Conservation (phyloP, 2,888 invertebrate species). For the Helicoverpa assulta region DNA sequence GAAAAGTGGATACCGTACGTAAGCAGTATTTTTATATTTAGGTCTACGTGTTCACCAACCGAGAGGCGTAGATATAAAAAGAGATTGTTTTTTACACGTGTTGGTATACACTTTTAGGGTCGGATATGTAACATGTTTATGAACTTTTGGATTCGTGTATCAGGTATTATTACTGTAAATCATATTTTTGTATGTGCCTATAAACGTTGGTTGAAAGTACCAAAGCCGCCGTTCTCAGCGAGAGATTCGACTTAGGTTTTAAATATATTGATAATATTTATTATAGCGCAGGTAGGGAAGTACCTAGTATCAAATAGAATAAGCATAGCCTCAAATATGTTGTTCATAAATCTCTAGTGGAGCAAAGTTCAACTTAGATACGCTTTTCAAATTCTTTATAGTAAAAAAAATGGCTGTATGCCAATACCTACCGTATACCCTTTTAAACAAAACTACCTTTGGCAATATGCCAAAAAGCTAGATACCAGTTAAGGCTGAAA, state of each 20-base stretch:
- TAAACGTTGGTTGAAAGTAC: slow-evolving; percentile 16
- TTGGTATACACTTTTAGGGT: slow-evolving; percentile 38
- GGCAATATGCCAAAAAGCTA: slow-evolving; percentile 35
- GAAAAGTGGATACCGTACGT: slow-evolving; percentile 61
- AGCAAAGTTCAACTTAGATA: background rate
- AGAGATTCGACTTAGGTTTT: slow-evolving; percentile 3
- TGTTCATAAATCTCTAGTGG: background rate
- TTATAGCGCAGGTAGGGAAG: too few relatives aligned
- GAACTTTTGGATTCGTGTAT: slow-evolving; percentile 48
- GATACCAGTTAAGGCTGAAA: slow-evolving; percentile 24
- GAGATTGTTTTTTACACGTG: slow-evolving; percentile 57
- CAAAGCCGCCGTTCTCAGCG: background rate
- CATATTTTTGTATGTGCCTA: slow-evolving; percentile 39
- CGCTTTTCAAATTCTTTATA: slow-evolving; percentile 1
- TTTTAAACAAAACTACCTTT: slow-evolving; percentile 34
- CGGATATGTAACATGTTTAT: slow-evolving; percentile 54
- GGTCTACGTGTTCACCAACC: slow-evolving; percentile 50
- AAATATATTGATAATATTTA: too few relatives aligned
- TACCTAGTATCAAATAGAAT: too few relatives aligned
- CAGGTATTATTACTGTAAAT: slow-evolving; percentile 46
- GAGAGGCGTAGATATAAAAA: slow-evolving; percentile 56
- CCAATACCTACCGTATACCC: slow-evolving; percentile 15
- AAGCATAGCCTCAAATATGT: too few relatives aligned
- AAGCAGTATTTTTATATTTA: slow-evolving; percentile 63
- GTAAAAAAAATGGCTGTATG: slow-evolving; percentile 17